Percentiles rank a stretch among this genome's conserved stretches.
Conservation (phyloP, 2,888 invertebrate genomes). For the Synergus itoensis region DNA sequence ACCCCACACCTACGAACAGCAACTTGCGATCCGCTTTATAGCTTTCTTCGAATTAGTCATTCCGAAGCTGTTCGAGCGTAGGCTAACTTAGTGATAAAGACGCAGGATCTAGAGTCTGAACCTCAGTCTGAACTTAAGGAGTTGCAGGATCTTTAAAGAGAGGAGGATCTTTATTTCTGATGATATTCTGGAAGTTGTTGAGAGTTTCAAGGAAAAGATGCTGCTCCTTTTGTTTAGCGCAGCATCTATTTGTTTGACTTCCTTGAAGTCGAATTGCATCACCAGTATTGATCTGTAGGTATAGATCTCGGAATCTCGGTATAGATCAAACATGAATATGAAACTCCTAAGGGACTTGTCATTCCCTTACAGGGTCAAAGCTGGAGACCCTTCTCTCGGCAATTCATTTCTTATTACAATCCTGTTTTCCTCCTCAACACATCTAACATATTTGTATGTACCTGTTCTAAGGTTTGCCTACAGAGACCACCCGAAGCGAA, state of each 20-base stretch:
- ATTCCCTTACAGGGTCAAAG: not conserved
- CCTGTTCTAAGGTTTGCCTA: not conserved
- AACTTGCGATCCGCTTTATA: not conserved
- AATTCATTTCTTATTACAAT: not conserved
- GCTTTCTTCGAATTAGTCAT: not conserved
- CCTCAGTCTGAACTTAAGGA: not conserved
- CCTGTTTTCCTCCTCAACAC: not conserved
- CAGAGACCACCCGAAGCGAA: constrained; percentile 58
- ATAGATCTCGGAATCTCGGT: no score
- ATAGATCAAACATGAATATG: no score
- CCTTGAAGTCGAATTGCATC: no score
- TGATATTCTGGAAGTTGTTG: not conserved
- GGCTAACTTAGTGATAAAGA: not conserved
- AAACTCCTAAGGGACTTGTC: not conserved
- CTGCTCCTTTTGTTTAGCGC: not conserved
- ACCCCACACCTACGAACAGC: constrained; percentile 16
- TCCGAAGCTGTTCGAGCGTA: not conserved
- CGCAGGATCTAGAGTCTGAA: not conserved
- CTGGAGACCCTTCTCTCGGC: not conserved
- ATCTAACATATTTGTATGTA: not conserved
- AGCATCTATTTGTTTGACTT: no score
- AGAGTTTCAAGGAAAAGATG: not conserved
- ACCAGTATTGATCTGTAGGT: no score
- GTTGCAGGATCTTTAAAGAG: not conserved
- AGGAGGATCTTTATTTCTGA: not conserved